Base-by-base conservation (phyloP, 2,888 invertebrate species). In the Steinernema carpocapsae region DNA sequence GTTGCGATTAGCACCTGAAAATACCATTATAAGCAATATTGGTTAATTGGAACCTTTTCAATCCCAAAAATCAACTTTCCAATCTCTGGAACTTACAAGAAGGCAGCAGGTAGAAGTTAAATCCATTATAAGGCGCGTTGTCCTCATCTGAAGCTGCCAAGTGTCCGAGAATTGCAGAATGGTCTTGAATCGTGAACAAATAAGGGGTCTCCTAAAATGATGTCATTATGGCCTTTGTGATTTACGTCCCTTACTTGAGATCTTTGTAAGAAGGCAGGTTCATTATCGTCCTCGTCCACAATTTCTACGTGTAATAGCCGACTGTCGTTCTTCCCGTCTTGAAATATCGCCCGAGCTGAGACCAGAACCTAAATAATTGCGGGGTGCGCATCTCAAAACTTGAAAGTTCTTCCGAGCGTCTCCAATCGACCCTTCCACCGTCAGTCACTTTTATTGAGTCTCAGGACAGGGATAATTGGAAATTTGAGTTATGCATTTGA, bases 201-300 rank as follows among this genome's bases (percentile, higher is more conserved):
- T 73, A 56, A 42, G 72, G 48, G 48, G 71, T 43, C 24, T 74
- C 76, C 51, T 73, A 43, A 52, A 75, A 37, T 37, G 10, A 37
- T 37, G 10, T 3, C 3, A 10, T 37, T 10, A 37, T 10, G 37
- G 10, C 3, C 3, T 37, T 37, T 3, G 37, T 37, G 37, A 37
- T 37, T 3, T 17, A 24, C 22, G 64, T 12, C 26, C 19, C 29
- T 74, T 70, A 78, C 78, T 42, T 72, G 37, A 29, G 77, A 75
- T 26, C 51, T 73, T 26, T 78, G 73, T 6, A 64, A 48, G 70
- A 79, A 79, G 6, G 51, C 22, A 10, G 79, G 80, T 51, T 42
- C 59, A 51, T 82, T 59, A 42, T 79, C 81, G 73, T 81, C 78
- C 37, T 75, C 74, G 64, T 79, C 75, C 17, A 72, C 26, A 52